Conservation (phyloP, 2,113 vertebrate genomes). For the Mesocricetus auratus region DNA sequence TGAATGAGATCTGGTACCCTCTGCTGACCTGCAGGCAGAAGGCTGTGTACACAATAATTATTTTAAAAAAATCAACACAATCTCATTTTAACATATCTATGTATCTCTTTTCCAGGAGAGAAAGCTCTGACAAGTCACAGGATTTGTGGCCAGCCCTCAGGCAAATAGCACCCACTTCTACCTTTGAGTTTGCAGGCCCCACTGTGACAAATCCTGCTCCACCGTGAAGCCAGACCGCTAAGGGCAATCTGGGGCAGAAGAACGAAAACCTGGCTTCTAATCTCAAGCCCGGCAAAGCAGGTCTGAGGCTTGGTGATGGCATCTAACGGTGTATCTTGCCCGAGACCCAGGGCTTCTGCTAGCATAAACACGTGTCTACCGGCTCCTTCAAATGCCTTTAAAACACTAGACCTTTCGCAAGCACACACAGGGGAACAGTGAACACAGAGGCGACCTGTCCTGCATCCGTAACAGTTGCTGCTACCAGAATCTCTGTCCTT, state of each 20-base stretch:
- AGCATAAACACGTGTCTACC: not conserved
- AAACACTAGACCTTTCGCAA: not conserved
- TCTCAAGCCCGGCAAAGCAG: not conserved
- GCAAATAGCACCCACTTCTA: not conserved
- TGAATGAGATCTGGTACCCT: too few relatives aligned
- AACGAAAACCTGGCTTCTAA: not conserved
- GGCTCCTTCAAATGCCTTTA: not conserved
- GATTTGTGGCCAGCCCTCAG: not conserved
- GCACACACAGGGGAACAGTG: not conserved
- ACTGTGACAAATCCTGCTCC: not conserved
- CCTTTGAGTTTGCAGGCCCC: not conserved
- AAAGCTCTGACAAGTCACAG: constrained; percentile 17
- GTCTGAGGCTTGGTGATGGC: constrained; percentile 1
- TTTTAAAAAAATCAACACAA: constrained; percentile 42
- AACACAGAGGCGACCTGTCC: not conserved
- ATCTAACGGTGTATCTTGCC: constrained; percentile 11
- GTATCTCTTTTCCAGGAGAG: not conserved
- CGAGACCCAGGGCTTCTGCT: not conserved
- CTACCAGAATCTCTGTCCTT: constrained; percentile 70
- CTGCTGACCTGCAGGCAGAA: too few relatives aligned
- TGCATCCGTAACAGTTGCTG: not conserved
- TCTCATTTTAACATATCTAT: not conserved
- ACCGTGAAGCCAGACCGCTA: not conserved
- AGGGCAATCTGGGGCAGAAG: not conserved
- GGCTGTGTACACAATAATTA: too few relatives aligned